Evolutionary conservation across 2,888 invertebrate species (phyloP).

Genomic region (Trilocha varians): DNA sequence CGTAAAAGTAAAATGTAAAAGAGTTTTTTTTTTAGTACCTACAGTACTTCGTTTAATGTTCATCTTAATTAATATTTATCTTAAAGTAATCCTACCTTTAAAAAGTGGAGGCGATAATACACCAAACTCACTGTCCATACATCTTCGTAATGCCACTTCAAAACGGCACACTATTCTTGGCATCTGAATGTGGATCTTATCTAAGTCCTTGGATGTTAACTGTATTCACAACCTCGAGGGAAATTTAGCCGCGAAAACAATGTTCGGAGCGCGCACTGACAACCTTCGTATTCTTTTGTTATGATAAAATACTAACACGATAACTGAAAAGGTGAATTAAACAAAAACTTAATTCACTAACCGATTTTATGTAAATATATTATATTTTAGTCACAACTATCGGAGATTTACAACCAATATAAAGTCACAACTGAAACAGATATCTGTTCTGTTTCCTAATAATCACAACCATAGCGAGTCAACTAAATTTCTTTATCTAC

Average conservation of each 20-base stretch:
- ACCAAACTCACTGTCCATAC: background rate
- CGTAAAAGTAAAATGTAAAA: too few species aligned
- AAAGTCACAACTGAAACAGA: conserved; percentile 36
- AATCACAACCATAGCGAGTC: conserved; percentile 57
- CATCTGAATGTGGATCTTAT: conserved; percentile 40
- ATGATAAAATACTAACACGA: conserved; percentile 33
- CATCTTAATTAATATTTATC: too few species aligned
- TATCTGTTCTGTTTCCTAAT: conserved; percentile 26
- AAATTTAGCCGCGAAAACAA: conserved; percentile 47
- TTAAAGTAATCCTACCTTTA: too few species aligned
- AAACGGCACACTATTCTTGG: conserved; percentile 13
- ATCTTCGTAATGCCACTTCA: background rate
- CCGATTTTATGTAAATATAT: conserved; percentile 43
- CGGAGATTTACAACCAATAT: conserved; percentile 55
- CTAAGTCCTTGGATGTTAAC: conserved; percentile 51
- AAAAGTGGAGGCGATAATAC: too few species aligned
- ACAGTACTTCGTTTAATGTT: too few species aligned
- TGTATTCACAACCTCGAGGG: conserved; percentile 62
- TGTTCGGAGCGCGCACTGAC: conserved; percentile 34
- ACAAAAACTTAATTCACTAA: conserved; percentile 37
- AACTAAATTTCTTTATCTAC: conserved; percentile 37
- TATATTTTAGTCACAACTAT: conserved; percentile 61
- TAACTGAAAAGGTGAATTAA: conserved; percentile 33
- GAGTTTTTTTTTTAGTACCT: too few species aligned
- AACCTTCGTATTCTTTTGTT: conserved; percentile 39